phyloP scores from a whole-genome alignment of 1,140 invertebrate species.

The Drosophila navojoa region DNA sequence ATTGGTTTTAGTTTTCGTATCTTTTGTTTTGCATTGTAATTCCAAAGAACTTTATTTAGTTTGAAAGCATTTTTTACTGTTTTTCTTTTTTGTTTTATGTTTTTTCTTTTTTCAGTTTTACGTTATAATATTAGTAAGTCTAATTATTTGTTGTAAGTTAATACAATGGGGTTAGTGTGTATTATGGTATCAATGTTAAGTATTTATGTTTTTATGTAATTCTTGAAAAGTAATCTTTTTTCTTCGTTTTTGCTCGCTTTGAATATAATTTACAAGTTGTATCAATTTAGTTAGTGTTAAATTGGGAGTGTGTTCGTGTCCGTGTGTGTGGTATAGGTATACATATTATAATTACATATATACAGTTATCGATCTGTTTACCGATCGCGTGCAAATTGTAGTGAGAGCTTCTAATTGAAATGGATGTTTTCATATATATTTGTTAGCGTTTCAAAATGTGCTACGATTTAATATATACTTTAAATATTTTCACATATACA shows the following conservation, averaged over 20 bases:
- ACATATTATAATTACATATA: constrained; percentile 68
- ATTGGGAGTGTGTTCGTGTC: constrained; percentile 2
- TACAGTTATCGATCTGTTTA: constrained; percentile 67
- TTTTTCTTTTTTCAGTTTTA: constrained; percentile 57
- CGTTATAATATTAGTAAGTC: constrained; percentile 79
- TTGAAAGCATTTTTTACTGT: constrained; percentile 79
- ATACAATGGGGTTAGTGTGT: constrained; percentile 70
- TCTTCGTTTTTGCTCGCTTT: not conserved
- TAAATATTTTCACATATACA: constrained; percentile 34
- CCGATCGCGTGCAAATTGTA: constrained; percentile 5
- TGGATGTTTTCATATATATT: constrained; percentile 1
- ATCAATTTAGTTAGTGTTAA: constrained; percentile 30
- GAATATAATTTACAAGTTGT: constrained; percentile 57
- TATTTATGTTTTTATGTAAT: constrained; percentile 29
- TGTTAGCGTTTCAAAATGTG: constrained; percentile 22
- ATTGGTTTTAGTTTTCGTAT: constrained; percentile 41
- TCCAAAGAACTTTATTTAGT: constrained; percentile 83
- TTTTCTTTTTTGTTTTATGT: constrained; percentile 40
- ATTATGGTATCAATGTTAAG: constrained; percentile 37
- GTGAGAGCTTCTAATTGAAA: constrained; percentile 1
- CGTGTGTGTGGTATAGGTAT: constrained; percentile 47
- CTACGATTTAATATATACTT: constrained; percentile 6
- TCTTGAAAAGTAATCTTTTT: constrained; percentile 29
- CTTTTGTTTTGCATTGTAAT: constrained; percentile 69
- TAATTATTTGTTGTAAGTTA: constrained; percentile 69